Conservation (phyloP, 2,888 invertebrate genomes). For the Metallyticus violacea region DNA sequence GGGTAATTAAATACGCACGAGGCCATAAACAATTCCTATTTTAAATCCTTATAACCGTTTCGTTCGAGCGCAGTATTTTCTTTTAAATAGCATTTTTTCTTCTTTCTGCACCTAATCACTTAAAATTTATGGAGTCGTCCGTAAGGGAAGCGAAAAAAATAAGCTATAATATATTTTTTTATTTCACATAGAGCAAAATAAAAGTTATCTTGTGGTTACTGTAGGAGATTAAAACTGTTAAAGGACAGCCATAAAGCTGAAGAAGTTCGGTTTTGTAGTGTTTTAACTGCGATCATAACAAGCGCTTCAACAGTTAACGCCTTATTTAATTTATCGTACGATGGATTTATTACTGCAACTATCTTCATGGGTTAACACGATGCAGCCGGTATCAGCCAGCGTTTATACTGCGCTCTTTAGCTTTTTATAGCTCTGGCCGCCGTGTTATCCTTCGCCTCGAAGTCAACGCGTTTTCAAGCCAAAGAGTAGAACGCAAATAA, state of each 20-base stretch:
- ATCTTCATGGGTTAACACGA: not conserved
- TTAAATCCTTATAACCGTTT: not conserved
- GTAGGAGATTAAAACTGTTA: not conserved
- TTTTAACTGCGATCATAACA: not conserved
- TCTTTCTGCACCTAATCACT: not conserved
- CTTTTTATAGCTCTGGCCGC: not conserved
- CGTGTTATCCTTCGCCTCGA: too few species aligned
- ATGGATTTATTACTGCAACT: too few species aligned
- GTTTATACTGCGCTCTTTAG: not conserved
- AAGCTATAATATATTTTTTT: not conserved
- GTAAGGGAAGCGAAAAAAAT: not conserved
- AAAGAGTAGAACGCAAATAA: not conserved
- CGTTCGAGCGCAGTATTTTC: not conserved
- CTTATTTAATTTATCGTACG: not conserved
- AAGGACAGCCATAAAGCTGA: not conserved
- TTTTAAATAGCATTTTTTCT: not conserved
- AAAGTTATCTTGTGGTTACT: not conserved
- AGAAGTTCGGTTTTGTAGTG: too few species aligned
- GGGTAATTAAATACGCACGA: not conserved
- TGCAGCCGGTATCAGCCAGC: not conserved
- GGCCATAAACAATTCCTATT: not conserved
- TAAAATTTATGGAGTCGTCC: not conserved
- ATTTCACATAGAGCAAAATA: not conserved
- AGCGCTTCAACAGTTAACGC: not conserved
- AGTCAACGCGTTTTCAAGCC: too few species aligned